Base-by-base conservation (phyloP, 2,888 invertebrate genomes). In the Rhorus exstirpatorius region DNA sequence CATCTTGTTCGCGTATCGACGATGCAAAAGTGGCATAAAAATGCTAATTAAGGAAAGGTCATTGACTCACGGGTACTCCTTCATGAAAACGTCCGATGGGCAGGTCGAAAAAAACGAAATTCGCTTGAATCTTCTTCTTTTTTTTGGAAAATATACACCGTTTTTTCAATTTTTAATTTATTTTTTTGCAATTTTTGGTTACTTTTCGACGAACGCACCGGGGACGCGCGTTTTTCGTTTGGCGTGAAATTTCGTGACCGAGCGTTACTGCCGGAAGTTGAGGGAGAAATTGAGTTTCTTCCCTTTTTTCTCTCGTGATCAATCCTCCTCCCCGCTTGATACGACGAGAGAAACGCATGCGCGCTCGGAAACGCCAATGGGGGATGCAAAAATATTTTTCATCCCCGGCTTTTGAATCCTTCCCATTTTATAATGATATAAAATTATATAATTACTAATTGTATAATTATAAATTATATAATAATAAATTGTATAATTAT, bases 311-410 rank as follows among this genome's bases (percentile, higher is more conserved):
- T 83, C 76, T 82, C 63, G 58, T 76, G 74, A 84, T 81, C 84
- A 84, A 84, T 83, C 84, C n/a, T n/a, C n/a, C n/a, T n/a, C 85
- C 82, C 82, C 86, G 79, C 80, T 68, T 71, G 77, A 51, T 38
- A 75, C n/a, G n/a, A 65, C 63, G 58, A 21, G 31, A 35, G 38
- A 61, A 41, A 72, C 84, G 86, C 86, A 84, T 84, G 86, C 86
- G 85, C 80, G 24, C 19, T 14, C 61, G n/a, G n/a, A n/a, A n/a
- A 61, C 61, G n/a, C 58, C n/a, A 31, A 61, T 2, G 35, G 26
- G 55, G 68, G 68, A 68, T 35, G 38, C 19, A 61, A 58, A 53
- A 14, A 74, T 19, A 72, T n/a, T n/a, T n/a, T n/a, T n/a, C n/a
- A n/a, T n/a, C n/a, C n/a, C n/a, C n/a, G n/a, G n/a, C n/a, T n/a